phyloP scores from a whole-genome alignment of 2,797 vertebrate species.

The Sebastes hubbsi region DNA sequence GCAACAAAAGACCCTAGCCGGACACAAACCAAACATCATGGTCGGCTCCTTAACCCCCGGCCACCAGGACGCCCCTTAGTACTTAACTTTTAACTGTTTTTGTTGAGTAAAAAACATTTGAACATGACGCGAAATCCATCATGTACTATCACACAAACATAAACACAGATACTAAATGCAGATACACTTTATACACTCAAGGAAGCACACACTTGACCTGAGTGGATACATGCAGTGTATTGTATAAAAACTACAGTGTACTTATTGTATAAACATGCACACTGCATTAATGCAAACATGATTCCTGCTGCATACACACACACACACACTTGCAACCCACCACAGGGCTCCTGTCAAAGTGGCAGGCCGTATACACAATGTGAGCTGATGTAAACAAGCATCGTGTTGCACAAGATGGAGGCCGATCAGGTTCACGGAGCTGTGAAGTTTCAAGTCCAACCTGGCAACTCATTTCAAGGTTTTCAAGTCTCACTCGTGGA shows the following conservation, averaged over 20 bases:
- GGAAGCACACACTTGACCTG: conserved; percentile 43
- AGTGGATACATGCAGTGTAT: conserved; percentile 8
- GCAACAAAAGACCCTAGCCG: not conserved
- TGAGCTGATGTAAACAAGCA: conserved; percentile 61
- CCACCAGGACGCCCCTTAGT: not conserved
- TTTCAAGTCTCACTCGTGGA: not conserved
- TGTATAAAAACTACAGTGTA: conserved; percentile 12
- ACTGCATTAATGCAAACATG: conserved; percentile 40
- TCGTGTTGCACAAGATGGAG: conserved; percentile 26
- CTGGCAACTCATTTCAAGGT: not conserved
- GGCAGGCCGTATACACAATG: conserved; percentile 50
- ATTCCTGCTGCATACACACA: not conserved
- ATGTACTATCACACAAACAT: not conserved
- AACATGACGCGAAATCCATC: conserved; percentile 3
- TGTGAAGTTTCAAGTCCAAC: conserved; percentile 29
- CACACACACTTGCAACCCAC: conserved; percentile 3
- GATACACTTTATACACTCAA: conserved; percentile 18
- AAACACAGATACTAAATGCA: conserved; percentile 2
- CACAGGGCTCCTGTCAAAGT: conserved; percentile 46
- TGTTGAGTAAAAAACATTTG: not conserved
- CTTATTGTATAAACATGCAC: conserved; percentile 34
- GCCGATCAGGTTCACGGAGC: conserved; percentile 8
- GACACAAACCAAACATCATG: not conserved
- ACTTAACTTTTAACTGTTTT: not conserved
- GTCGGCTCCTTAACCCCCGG: not conserved